A percentile compares a stretch with the other conserved stretches of the same genome.
Conservation (phyloP, 2,797 vertebrate genomes). For the Rhinichthys osculus region DNA sequence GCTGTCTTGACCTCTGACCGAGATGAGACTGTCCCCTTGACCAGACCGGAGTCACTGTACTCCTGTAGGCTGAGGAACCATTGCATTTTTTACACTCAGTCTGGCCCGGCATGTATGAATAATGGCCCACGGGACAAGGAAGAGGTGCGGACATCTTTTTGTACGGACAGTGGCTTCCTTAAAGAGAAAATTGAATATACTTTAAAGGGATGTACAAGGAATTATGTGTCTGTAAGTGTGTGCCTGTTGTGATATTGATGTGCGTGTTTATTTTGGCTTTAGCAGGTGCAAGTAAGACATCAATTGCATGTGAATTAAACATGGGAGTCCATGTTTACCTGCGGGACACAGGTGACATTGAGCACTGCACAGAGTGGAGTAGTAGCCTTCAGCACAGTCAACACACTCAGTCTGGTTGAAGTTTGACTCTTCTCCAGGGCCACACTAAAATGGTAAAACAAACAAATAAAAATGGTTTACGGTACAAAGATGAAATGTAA, state of each 20-base stretch:
- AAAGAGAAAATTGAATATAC: neutral
- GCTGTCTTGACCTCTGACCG: slow-evolving; percentile 67
- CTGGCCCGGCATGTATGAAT: slow-evolving; percentile 71
- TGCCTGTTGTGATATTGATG: slow-evolving; percentile 25
- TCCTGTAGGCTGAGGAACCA: slow-evolving; percentile 67
- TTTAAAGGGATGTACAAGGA: neutral
- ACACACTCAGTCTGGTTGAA: slow-evolving; percentile 70
- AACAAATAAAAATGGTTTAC: neutral
- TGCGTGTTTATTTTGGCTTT: slow-evolving; percentile 33
- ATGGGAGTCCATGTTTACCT: slow-evolving; percentile 73
- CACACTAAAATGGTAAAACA: slow-evolving; percentile 68
- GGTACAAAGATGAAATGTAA: neutral
- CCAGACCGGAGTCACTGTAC: slow-evolving; percentile 61
- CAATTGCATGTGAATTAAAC: slow-evolving; percentile 59
- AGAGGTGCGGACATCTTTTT: slow-evolving; percentile 73
- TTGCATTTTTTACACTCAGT: slow-evolving; percentile 74
- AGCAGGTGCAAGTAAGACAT: slow-evolving; percentile 52
- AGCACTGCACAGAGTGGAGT: slow-evolving; percentile 70
- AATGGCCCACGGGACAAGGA: slow-evolving; percentile 72
- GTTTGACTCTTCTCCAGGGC: slow-evolving; percentile 78
- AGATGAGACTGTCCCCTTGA: slow-evolving; percentile 56
- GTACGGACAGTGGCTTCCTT: slow-evolving; percentile 81
- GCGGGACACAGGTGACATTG: slow-evolving; percentile 80
- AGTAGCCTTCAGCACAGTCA: slow-evolving; percentile 74
- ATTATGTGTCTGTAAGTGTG: neutral